Percentiles rank a stretch among this genome's conserved stretches.
Evolutionary conservation across 2,113 vertebrate species (phyloP).

Genomic region (Colinus virginianus): DNA sequence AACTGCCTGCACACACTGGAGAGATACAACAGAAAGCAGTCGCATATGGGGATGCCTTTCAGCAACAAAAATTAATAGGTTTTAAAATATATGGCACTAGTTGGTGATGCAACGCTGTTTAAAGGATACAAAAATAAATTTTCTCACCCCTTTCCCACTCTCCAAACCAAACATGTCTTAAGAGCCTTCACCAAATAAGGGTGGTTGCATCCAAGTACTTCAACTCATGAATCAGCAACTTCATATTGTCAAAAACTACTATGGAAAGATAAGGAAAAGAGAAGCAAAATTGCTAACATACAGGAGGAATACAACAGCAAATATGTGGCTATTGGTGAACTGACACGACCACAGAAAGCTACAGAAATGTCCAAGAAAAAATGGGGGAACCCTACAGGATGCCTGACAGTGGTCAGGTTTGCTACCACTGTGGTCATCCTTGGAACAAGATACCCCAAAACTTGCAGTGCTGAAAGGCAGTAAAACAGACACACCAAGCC

Average conservation of each 20-base stretch:
- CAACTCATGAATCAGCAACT: slow-evolving; percentile 17
- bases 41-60: neutral
- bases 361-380: neutral
- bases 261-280: neutral
- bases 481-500: neutral
- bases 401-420: slow-evolving; percentile 4
- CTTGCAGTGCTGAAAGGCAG: neutral
- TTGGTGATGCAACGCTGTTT: neutral
- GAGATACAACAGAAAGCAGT: neutral
- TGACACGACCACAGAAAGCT: neutral
- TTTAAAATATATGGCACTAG: neutral
- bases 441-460: neutral
- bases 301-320: neutral
- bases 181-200: neutral
- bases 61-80: neutral
- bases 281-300: neutral
- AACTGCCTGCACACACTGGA: rapidly evolving
- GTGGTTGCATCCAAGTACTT: neutral
- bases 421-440: slow-evolving; percentile 21
- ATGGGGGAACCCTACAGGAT: neutral
- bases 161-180: slow-evolving; percentile 8
- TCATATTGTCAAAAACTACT: neutral
- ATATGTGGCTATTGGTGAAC: neutral
- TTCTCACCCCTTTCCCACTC: slow-evolving; percentile 12
- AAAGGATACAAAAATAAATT: neutral